These are phyloP conservation scores for Lycaena phlaeas DNA, from an alignment of 2,888 invertebrate species.

Conservation along the genomic window DNA sequence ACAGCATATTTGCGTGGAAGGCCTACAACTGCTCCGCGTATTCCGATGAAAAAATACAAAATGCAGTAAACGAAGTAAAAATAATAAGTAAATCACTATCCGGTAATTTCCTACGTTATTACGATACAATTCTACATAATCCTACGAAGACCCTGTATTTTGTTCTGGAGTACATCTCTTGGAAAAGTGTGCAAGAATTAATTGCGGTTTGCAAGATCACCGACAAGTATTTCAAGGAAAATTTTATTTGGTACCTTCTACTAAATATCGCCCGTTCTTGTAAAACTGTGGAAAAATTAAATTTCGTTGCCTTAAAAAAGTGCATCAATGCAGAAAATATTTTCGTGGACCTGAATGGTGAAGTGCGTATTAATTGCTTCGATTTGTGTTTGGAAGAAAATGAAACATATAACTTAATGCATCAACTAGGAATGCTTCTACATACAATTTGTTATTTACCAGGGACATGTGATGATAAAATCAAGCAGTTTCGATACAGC, in stretches of 20 bases:
- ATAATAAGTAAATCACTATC: constrained; percentile 46
- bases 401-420: constrained; percentile 28
- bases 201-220: constrained; percentile 39
- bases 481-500: constrained; percentile 42
- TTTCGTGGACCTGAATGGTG: constrained; percentile 44
- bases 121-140: constrained; percentile 60
- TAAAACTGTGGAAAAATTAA: constrained; percentile 37
- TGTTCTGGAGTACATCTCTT: constrained; percentile 55
- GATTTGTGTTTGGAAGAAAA: constrained; percentile 27
- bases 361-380: constrained; percentile 55
- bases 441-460: constrained; percentile 33
- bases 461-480: constrained; percentile 25
- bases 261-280: constrained; percentile 48
- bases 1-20: constrained; percentile 66
- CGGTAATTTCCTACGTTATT: constrained; percentile 49
- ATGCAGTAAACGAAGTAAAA: constrained; percentile 56
- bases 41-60: constrained; percentile 56
- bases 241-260: constrained; percentile 55
- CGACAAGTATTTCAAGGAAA: constrained; percentile 44
- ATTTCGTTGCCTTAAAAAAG: constrained; percentile 39
- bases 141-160: constrained; percentile 63
- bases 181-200: constrained; percentile 51
- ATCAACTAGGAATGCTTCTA: constrained; percentile 46
- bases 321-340: constrained; percentile 40
- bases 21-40: constrained; percentile 58